phyloP scores from a whole-genome alignment of 2,888 invertebrate genomes.

The Nemotelus pantherinus region DNA sequence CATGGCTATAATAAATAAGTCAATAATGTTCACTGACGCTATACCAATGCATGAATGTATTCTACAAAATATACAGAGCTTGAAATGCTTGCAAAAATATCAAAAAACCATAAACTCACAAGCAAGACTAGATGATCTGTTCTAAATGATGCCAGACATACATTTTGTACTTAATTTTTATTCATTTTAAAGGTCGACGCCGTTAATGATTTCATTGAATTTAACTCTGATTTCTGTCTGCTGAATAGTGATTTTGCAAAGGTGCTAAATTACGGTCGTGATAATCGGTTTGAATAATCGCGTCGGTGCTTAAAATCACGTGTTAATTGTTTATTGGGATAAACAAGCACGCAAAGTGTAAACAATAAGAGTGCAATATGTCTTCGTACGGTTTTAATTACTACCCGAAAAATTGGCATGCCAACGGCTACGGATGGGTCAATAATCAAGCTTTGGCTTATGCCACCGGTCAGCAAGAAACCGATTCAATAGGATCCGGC shows the following conservation, averaged over 20 bases:
- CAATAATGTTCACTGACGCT: constrained; percentile 1
- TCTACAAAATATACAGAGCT: not conserved
- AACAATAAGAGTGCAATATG: not conserved
- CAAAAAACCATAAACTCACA: not conserved
- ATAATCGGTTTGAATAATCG: not conserved
- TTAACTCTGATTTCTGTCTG: too few species aligned
- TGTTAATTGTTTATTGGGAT: not conserved
- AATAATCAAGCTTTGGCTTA: constrained; percentile 62
- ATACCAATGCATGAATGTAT: not conserved
- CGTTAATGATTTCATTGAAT: too few species aligned
- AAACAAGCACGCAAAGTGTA: not conserved
- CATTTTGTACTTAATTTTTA: constrained; percentile 4
- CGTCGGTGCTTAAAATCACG: not conserved
- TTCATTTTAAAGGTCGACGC: not conserved
- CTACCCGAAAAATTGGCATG: constrained; percentile 63
- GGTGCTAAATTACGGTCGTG: not conserved
- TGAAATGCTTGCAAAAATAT: too few species aligned
- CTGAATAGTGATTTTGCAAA: too few species aligned
- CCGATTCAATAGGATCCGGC: constrained; percentile 22
- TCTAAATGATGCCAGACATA: not conserved
- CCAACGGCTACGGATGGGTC: constrained; percentile 61
- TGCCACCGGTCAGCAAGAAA: constrained; percentile 44
- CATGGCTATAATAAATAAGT: not conserved
- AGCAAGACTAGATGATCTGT: constrained; percentile 4
- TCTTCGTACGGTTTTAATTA: constrained; percentile 50